phyloP scores from a whole-genome alignment of 2,113 vertebrate species.

The Dipodomys spectabilis region DNA sequence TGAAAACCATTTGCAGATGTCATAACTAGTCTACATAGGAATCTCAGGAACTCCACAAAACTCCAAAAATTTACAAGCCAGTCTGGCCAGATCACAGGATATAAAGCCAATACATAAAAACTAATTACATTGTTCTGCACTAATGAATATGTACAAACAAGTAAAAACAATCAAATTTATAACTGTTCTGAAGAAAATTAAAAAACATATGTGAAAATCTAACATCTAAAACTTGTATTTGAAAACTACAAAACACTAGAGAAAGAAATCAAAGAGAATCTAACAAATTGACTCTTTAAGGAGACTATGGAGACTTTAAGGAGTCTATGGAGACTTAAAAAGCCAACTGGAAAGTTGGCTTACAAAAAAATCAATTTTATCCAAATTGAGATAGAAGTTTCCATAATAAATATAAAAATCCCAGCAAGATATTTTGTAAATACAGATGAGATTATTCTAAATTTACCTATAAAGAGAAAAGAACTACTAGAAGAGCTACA shows the following conservation, averaged over 20 bases:
- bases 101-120: slow-evolving; percentile 12
- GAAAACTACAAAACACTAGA: slow-evolving; percentile 18
- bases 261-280: slow-evolving; percentile 13
- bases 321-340: too few relatives aligned
- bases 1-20: background rate
- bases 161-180: background rate
- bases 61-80: background rate
- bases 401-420: slow-evolving; percentile 8
- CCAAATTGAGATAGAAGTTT: background rate
- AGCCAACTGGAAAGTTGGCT: background rate
- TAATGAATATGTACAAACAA: slow-evolving; percentile 8
- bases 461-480: slow-evolving; percentile 22
- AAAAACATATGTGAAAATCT: background rate
- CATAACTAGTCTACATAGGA: background rate
- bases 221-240: background rate
- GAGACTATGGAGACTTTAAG: background rate
- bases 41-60: background rate
- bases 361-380: background rate
- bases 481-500: background rate
- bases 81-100: background rate
- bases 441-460: background rate
- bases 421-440: background rate
- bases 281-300: background rate
- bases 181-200: slow-evolving; percentile 17
- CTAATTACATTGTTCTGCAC: background rate